phyloP scores from a whole-genome alignment of 2,113 vertebrate genomes.

The Cnemophilus loriae region DNA sequence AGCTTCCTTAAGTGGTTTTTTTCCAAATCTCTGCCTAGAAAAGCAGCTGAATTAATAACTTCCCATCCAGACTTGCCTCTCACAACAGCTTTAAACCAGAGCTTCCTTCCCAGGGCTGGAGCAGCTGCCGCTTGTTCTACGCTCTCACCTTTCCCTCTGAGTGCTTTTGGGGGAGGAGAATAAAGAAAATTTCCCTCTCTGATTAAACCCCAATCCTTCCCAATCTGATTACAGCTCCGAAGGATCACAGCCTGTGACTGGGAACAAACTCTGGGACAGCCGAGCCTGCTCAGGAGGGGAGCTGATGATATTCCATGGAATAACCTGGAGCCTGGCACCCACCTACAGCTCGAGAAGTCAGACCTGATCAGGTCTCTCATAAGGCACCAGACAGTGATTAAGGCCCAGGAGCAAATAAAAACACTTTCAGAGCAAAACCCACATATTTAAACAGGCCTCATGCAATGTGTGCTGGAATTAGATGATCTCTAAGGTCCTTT shows the following conservation, averaged over 20 bases:
- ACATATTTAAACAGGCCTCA: neutral
- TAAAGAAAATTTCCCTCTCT: neutral
- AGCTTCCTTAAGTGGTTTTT: fast-evolving
- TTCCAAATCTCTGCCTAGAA: neutral
- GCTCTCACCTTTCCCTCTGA: neutral
- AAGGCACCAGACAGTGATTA: fast-evolving
- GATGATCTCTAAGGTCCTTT: neutral
- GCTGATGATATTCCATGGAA: fast-evolving
- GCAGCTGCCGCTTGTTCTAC: neutral
- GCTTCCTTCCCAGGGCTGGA: neutral
- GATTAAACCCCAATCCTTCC: neutral
- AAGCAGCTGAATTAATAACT: neutral
- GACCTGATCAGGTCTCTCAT: neutral
- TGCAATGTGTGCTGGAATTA: fast-evolving
- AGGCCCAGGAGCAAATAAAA: neutral
- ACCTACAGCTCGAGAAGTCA: neutral
- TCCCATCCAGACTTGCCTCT: neutral
- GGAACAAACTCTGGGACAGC: neutral
- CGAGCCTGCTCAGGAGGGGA: fast-evolving
- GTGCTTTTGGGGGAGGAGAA: neutral
- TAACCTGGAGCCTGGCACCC: neutral
- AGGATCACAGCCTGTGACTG: neutral
- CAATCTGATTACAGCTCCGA: neutral
- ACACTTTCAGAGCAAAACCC: neutral
- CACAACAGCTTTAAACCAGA: neutral